Evolutionary conservation across 2,888 invertebrate genomes (phyloP), one percentile per base, ranked within the genome.

Genomic region (Andrena hattorfiana): DNA sequence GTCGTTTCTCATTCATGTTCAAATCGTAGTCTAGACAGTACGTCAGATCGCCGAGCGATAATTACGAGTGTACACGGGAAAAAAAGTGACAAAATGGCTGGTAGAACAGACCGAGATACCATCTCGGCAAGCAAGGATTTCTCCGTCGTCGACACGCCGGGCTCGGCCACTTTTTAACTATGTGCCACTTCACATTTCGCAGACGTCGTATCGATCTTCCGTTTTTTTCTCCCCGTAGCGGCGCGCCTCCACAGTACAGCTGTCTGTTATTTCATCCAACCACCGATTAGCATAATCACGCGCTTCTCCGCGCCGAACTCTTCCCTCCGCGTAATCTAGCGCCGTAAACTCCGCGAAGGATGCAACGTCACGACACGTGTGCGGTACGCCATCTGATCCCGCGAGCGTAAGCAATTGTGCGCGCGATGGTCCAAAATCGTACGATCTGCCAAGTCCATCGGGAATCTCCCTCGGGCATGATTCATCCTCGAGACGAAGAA

Each of bases 251-350:
- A 71, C 73, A 69, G 71, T 67, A 71, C 56, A 60, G 77, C 71
- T 77, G 79, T 85, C 85, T 79, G 85, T 73, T 84, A 85, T 75
- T 80, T 85, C 78, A 79, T 68, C 60, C 79, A 77, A 77, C 75
- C 64, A 30, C 51, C 80, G 76, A 86, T 85, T 86, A 86, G 83
- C 85, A 86, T 86, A 86, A 86, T 85, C 83, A 76, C 81, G 76
- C 80, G 85, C 75, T 75, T 80, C 79, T 68, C 60, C 70, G 80
- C 77, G 75, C 70, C 54, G 68, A 81, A 63, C 79, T 75, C 56
- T 73, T 73, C 71, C 56, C 63, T 48, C 35, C 26, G 13, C 67
- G 64, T 79, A 82, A 85, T 83, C 75, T 76, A 66, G 59, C 69
- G 63, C 48, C 79, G 56, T 77, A 76, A 75, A 76, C 73, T 59